These are phyloP conservation scores for Trichonephila inaurata DNA, from an alignment of 1,140 invertebrate species.

Conservation along the genomic window DNA sequence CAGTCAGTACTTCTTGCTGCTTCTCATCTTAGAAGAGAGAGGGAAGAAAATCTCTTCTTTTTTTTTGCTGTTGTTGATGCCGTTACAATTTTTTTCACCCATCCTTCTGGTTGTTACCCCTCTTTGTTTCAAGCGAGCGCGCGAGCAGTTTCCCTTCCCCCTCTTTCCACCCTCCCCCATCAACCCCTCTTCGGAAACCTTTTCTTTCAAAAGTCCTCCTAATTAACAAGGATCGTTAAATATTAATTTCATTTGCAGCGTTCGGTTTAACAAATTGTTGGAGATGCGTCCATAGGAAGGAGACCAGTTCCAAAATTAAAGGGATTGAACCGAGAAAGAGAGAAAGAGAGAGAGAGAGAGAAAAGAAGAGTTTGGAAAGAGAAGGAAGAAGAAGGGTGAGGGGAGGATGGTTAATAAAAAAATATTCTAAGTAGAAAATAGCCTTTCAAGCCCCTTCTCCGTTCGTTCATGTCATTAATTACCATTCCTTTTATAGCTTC, in stretches of 20 bases:
- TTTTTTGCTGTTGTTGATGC: slow-evolving; percentile 35
- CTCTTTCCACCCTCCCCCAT: background rate
- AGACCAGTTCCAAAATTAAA: slow-evolving; percentile 28
- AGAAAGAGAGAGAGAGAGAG: background rate
- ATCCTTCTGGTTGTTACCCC: background rate
- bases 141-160: background rate
- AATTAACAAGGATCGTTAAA: slow-evolving; percentile 74
- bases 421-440: slow-evolving; percentile 55
- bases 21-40: slow-evolving; percentile 18
- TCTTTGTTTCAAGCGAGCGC: slow-evolving; percentile 45
- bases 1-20: slow-evolving; percentile 52
- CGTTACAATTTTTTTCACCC: slow-evolving; percentile 8
- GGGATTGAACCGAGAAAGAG: slow-evolving; percentile 26
- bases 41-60: slow-evolving; percentile 15
- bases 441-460: slow-evolving; percentile 46
- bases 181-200: slow-evolving; percentile 11
- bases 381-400: background rate
- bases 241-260: slow-evolving; percentile 75
- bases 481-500: slow-evolving; percentile 51
- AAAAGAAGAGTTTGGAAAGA: background rate
- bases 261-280: slow-evolving; percentile 70
- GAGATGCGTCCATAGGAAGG: slow-evolving; percentile 26
- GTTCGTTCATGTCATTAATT: slow-evolving; percentile 62
- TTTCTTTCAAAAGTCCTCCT: slow-evolving; percentile 49
- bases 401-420: background rate